Evolutionary conservation across 2,113 vertebrate genomes (phyloP), one percentile per base, ranked within the genome.

Genomic region (Caranx melampygus): DNA sequence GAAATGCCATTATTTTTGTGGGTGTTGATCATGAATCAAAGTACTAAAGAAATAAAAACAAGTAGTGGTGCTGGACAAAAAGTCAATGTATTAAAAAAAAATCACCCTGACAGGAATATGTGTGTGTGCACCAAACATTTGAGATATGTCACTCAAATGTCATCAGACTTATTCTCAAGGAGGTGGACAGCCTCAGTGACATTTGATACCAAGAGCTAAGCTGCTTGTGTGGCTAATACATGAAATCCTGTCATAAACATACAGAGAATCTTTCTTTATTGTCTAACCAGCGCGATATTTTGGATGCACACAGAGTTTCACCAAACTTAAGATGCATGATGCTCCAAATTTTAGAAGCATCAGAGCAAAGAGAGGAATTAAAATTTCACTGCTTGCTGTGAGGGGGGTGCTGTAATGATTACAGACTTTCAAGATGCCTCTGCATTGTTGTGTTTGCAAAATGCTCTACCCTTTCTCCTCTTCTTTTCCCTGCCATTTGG

Each of bases 401-500:
- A 73, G 14, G 71, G 40, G 64, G 65, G 8, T 0, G 37, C 31
- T 15, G 42, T 33, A 18, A 59, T 51, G 40, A 42, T 42, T 42
- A 42, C 40, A 8, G 7, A 42, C 40, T 45, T 51, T 15, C 6
- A 33, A 59, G 3, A 59, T 2, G 66, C 33, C 54, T 42, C 47
- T 18, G 15, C 6, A 13, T 12, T 52, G 4, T 51, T 47, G 45
- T 0, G 6, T 59, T 45, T 16, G 37, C 31, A 61, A 35, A 62
- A 21, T 59, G 18, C 63, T 78, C 52, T 57, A 49, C 33, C 10
- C 57, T 10, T 11, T 0, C 9, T 54, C 62, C 57, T 71, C 40
- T 44, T 45, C 18, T n/a, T 67, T 51, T 33, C 55, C 11, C 14
- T 59, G 33, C 37, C 51, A 81, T 44, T 64, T 78, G 45, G 49